These are phyloP conservation scores for Ammodytes marinus DNA, from an alignment of 2,113 vertebrate species.

Conservation along the genomic window DNA sequence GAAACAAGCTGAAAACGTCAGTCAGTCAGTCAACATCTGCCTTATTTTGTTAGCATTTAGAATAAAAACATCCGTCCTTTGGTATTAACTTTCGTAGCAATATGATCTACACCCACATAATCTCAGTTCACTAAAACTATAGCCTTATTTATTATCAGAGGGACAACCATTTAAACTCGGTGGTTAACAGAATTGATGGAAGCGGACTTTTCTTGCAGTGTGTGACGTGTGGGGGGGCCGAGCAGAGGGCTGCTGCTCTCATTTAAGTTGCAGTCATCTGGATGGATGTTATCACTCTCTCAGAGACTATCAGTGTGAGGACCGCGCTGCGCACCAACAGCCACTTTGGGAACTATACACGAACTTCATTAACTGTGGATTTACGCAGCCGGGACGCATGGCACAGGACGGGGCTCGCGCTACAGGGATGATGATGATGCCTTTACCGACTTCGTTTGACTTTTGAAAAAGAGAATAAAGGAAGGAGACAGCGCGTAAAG, in stretches of 20 bases:
- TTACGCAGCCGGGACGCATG: constrained; percentile 59
- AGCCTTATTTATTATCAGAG: accelerated
- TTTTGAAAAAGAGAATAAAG: constrained; percentile 28
- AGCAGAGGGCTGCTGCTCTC: constrained; percentile 70
- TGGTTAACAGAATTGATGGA: neutral
- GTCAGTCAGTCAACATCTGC: neutral
- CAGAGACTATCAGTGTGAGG: constrained; percentile 21
- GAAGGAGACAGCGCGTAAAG: neutral
- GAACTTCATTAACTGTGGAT: constrained; percentile 31
- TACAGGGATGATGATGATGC: constrained; percentile 17
- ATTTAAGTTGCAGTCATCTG: constrained; percentile 79
- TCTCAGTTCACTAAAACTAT: neutral
- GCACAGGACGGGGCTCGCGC: constrained; percentile 27
- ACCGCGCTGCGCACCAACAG: constrained; percentile 33
- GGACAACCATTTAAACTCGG: neutral
- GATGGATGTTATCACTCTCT: constrained; percentile 77
- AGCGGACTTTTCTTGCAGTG: constrained; percentile 66
- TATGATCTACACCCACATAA: neutral
- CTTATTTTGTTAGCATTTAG: neutral
- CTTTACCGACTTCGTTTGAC: constrained; percentile 43
- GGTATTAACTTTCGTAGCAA: neutral
- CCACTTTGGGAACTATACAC: constrained; percentile 15
- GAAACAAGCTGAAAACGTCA: no score
- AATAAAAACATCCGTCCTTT: neutral
- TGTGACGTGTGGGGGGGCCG: constrained; percentile 83